Base-by-base conservation (phyloP, 1,140 invertebrate genomes). In the Drosophila melanica region DNA sequence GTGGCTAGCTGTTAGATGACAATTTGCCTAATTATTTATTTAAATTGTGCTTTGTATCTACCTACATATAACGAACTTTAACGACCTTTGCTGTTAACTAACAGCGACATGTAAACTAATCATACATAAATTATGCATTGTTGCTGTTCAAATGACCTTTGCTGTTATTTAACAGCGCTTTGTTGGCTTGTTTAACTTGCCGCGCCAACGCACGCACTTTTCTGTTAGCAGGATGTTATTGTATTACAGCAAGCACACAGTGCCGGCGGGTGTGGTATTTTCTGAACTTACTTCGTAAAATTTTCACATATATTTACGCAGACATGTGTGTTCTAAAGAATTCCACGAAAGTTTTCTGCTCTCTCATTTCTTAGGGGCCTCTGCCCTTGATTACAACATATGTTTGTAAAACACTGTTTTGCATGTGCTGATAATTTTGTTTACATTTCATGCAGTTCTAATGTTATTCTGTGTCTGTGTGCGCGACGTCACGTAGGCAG, bases 401-500 rank as follows among this genome's bases (percentile, higher is more conserved):
- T 41, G n/a, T n/a, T n/a, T n/a, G n/a, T n/a, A n/a, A 45, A 18
- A 16, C 63, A 16, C 20, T 45, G 44, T 27, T 65, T 65, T 42
- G 23, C 44, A 57, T 69, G 27, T 33, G 48, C 8, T 48, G 10
- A 10, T 10, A 18, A 12, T 48, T 62, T n/a, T 69, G 33, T 65
- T 71, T 71, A 71, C 68, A 71, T 41, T 60, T 39, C 3, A 5
- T 59, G 55, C 55, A 47, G 35, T 79, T 82, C 59, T 73, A 70
- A 62, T 79, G 60, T 51, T 76, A 41, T 75, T 65, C 67, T 68
- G 7, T 55, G 47, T 45, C 18, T 68, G 81, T 78, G 82, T 87
- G 81, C 77, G 23, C 59, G 44, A 47, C 62, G 84, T 55, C 82
- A 86, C 82, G 82, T 86, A 86, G 75, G 75, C 81, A 78, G 53